phyloP scores from a whole-genome alignment of 2,797 vertebrate species.

The Pseudochirops cupreus region DNA sequence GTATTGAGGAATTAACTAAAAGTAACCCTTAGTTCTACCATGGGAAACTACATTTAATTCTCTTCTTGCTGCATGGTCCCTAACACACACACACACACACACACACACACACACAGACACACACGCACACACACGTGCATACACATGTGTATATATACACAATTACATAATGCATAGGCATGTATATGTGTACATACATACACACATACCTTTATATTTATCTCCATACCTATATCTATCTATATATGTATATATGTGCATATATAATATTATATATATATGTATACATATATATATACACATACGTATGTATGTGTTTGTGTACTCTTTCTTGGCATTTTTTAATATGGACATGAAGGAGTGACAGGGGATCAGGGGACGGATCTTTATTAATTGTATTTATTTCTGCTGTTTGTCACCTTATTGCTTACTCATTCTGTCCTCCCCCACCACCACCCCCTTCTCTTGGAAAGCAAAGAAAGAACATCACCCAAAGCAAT shows the following conservation, averaged over 20 bases:
- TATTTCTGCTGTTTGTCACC: conserved; percentile 63
- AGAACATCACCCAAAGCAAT: conserved; percentile 77
- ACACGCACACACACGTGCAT: too few relatives aligned
- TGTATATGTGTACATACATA: too few relatives aligned
- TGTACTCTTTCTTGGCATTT: conserved; percentile 38
- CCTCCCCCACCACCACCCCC: conserved; percentile 14
- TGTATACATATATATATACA: too few relatives aligned
- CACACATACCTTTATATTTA: too few relatives aligned
- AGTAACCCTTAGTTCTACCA: conserved; percentile 54
- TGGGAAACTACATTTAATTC: conserved; percentile 16
- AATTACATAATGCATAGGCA: too few relatives aligned
- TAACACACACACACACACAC: too few relatives aligned
- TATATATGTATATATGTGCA: too few relatives aligned
- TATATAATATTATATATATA: too few relatives aligned
- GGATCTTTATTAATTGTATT: conserved; percentile 72
- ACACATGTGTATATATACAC: too few relatives aligned
- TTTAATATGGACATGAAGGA: conserved; percentile 18
- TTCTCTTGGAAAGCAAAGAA: conserved; percentile 63
- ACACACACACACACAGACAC: too few relatives aligned
- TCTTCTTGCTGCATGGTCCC: background rate
- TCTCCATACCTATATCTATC: too few relatives aligned
- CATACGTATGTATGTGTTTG: too few relatives aligned
- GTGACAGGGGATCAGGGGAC: background rate
- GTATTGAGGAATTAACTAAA: conserved; percentile 72
- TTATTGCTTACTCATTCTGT: conserved; percentile 58